Conservation (phyloP, 2,113 vertebrate genomes). For the Gorsachius goisagi region DNA sequence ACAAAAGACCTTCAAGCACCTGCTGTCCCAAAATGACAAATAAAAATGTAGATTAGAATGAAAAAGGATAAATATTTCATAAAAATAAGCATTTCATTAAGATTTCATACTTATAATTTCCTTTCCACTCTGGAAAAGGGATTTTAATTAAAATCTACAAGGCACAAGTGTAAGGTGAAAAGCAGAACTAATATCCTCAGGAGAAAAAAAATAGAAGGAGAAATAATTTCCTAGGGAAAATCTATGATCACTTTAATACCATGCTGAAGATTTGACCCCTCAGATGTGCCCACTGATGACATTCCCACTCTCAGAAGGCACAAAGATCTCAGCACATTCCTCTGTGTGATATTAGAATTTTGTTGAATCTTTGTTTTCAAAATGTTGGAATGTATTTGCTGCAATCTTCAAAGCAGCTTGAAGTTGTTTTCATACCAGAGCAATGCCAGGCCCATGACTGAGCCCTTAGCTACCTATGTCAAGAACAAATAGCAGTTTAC, state of each 20-base stretch:
- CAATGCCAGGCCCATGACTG: background rate
- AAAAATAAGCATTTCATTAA: constrained; percentile 59
- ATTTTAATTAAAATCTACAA: constrained; percentile 47
- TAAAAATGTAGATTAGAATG: constrained; percentile 2
- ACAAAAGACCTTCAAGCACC: constrained; percentile 21
- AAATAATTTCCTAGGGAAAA: background rate
- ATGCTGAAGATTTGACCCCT: background rate
- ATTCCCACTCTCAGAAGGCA: background rate
- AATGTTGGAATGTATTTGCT: background rate
- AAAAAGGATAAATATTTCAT: constrained; percentile 50
- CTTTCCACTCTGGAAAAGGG: background rate
- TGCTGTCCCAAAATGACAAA: constrained; percentile 23
- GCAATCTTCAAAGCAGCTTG: background rate
- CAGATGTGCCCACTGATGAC: background rate
- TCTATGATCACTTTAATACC: background rate
- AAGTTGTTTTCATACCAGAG: background rate
- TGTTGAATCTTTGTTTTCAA: background rate
- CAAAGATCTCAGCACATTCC: background rate
- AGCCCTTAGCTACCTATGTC: background rate
- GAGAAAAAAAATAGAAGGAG: background rate
- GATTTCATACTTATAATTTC: constrained; percentile 26
- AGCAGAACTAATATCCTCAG: background rate
- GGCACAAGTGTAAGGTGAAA: background rate
- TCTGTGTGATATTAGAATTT: background rate
- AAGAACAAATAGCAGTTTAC: background rate